Base-by-base conservation (phyloP, 2,888 invertebrate genomes). In the Drosophila neonasuta region DNA sequence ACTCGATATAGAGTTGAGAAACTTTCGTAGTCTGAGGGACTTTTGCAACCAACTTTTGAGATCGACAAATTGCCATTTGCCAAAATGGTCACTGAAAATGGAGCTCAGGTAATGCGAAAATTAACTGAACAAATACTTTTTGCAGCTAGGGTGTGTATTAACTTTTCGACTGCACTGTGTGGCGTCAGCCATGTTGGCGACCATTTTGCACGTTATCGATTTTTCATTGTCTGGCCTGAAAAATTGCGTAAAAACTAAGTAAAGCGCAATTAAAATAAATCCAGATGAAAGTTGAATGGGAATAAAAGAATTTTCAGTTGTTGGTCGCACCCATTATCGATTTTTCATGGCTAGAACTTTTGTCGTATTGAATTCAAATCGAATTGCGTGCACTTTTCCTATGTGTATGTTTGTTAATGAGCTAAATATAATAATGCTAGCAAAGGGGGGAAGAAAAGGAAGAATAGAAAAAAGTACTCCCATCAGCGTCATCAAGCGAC, bases 61-160 rank as follows among this genome's bases (percentile, higher is more conserved):
- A 24, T 24, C 24, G 24, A 24, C 45, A 34, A 63, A 68, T 56
- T n/a, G n/a, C n/a, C n/a, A n/a, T n/a, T 56, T 64, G 62, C 29
- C 46, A 88, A 90, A 87, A 91, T 91, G 91, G 91, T 91, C 70
- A 91, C 91, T 59, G 91, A 91, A 88, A 91, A 91, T 79, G 91
- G 91, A 88, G 87, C 88, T 68, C 91, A 91, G 91, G 91, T 91
- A 91, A 74, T 54, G 59, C 32, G 24, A 57, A 48, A 57, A 7
- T 45, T 56, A n/a, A 42, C 45, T 24, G 5, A 20, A 20, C 0
- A 4, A 9, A 32, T 56, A 8, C 30, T 24, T 50, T 50, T 46
- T 68, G 62, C 50, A 58, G 51, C 29, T 0, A 13, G 41, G 15
- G 60, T 51, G 13, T 42, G 24, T 45, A 49, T 17, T 20, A 29